Evolutionary conservation across 1,140 invertebrate genomes (phyloP).

Genomic region (Scaptomyza hsui): DNA sequence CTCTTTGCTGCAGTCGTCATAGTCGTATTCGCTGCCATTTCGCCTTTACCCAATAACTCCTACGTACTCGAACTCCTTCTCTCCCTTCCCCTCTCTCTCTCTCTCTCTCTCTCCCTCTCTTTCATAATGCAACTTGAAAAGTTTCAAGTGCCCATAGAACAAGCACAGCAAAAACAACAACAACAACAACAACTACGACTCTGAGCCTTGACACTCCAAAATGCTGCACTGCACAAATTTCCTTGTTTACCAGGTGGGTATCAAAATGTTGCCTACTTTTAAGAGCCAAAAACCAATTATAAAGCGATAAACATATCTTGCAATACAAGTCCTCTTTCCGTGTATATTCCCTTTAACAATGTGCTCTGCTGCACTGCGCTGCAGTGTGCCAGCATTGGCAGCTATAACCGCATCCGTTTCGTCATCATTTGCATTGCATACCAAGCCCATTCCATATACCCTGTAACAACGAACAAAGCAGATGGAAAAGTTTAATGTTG

Average conservation of each 20-base stretch:
- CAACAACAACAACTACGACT: conserved; percentile 1
- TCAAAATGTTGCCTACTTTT: conserved; percentile 17
- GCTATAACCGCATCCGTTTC: background rate
- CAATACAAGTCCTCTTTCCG: background rate
- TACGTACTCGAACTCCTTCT: background rate
- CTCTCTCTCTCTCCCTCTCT: background rate
- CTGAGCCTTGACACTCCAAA: conserved; percentile 9
- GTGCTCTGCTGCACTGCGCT: background rate
- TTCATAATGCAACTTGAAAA: conserved; percentile 26
- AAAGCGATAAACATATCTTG: conserved; percentile 42
- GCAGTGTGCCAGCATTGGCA: background rate
- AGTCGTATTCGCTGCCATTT: conserved; percentile 8
- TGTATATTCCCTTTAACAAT: background rate
- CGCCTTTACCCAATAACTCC: conserved; percentile 20
- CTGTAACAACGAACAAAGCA: background rate
- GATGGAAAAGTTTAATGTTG: too few relatives aligned
- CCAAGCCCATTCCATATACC: background rate
- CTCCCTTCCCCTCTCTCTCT: background rate
- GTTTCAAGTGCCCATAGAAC: conserved; percentile 23
- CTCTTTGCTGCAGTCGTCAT: conserved; percentile 58
- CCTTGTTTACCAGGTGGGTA: conserved; percentile 1
- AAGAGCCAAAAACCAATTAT: conserved; percentile 47
- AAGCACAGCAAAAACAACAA: conserved; percentile 10
- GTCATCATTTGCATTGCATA: conserved; percentile 1
- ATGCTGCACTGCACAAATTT: conserved; percentile 24